Evolutionary conservation across 2,888 invertebrate species (phyloP), one percentile per base, ranked within the genome.

Genomic region (Thereva nobilitata): DNA sequence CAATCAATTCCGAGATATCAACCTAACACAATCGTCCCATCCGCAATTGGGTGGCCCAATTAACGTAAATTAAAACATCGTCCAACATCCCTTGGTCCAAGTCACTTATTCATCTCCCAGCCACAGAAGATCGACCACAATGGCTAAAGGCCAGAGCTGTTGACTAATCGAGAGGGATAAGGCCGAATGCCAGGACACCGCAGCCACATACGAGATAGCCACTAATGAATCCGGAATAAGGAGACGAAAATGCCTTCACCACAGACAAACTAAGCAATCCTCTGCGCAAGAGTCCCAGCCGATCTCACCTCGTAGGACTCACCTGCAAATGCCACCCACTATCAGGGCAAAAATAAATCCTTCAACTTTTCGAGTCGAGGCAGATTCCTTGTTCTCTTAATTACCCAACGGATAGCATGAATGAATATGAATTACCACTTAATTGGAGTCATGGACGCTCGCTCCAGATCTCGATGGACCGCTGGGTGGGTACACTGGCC

Each of bases 51-150:
- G 70, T 70, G 70, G 70, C 70, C 70, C 70, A 70, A 70, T 70
- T 70, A 70, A 67, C 69, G 65, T 67, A 64, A 66, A 70, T 68
- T 70, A 70, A 70, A 66, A 70, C 67, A 66, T 70, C 47, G 64
- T 23, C 64, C 45, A 63, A 52, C 49, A 63, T 49, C 42, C 63
- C 35, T 47, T 23, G 23, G 63, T 50, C 41, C 50, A 23, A 23
- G 63, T 47, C 41, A 52, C 40, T 50, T 10, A 50, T 40, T 63
- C 63, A 59, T 59, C 59, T 52, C 54, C 4, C 6, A 41, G 7
- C 37, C 37, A n/a, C n/a, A 23, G 12, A 42, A 40, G 6, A 23
- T 35, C 10, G 37, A 37, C 44, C 8, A 1, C 45, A 8, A 57
- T 8, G 8, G 56, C 38, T 45, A 59, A 59, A 59, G 59, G 49